Evolutionary conservation across 2,797 vertebrate species (phyloP).

Genomic region (Cuniculus paca): DNA sequence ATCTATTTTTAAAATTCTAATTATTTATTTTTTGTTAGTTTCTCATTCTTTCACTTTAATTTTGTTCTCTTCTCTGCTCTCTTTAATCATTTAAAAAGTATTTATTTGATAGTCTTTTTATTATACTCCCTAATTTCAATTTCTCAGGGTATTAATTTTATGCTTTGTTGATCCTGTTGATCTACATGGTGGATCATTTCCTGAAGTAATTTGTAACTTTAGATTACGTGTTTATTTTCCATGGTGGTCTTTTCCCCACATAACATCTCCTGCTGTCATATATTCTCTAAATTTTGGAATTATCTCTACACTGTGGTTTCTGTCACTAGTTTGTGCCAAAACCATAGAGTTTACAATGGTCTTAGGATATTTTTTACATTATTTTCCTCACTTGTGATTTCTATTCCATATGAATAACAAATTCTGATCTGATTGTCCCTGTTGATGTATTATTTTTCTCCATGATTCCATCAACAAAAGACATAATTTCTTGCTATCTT

Average conservation of each 20-base stretch:
- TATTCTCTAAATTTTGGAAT: slow-evolving; percentile 54
- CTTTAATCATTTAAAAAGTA: slow-evolving; percentile 74
- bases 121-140: slow-evolving; percentile 72
- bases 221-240: slow-evolving; percentile 76
- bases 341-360: not conserved
- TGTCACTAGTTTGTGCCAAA: slow-evolving; percentile 58
- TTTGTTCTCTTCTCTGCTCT: slow-evolving; percentile 40
- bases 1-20: slow-evolving; percentile 42
- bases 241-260: slow-evolving; percentile 57
- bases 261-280: slow-evolving; percentile 25
- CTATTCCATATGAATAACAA: not conserved
- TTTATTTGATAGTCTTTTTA: slow-evolving; percentile 65
- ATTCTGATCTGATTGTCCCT: not conserved
- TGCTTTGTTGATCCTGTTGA: slow-evolving; percentile 58
- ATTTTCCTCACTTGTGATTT: slow-evolving; percentile 19
- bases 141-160: slow-evolving; percentile 74
- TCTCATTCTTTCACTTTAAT: slow-evolving; percentile 59
- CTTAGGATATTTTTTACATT: slow-evolving; percentile 13
- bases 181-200: slow-evolving; percentile 67
- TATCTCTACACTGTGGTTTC: slow-evolving; percentile 63
- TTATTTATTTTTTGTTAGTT: slow-evolving; percentile 42
- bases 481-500: not conserved
- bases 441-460: not conserved
- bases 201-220: slow-evolving; percentile 72
- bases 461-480: not conserved